Base-by-base conservation (phyloP, 1,140 invertebrate genomes). In the Tetragnatha versicolor region DNA sequence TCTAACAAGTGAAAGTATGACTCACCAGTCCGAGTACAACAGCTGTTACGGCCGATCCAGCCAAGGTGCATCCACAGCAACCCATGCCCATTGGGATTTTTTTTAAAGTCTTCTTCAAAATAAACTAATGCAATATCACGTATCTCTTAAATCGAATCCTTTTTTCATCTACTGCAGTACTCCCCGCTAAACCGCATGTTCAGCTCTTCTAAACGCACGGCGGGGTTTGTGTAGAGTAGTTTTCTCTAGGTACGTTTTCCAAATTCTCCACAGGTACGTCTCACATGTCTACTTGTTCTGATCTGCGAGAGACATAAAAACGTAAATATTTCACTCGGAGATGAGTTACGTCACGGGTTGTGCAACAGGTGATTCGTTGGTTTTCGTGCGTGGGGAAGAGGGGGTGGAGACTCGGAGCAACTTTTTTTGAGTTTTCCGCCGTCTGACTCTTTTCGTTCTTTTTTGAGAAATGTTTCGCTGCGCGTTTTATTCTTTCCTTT, bases 1-100 rank as follows among this genome's bases (percentile, higher is more conserved):
- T 20, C 17, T 14, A 61, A 61, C 3, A 61, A 61, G 33, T 1
- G 22, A 63, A 63, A 29, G 25, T n/a, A 39, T 31, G 25, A 77
- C 75, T 77, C 51, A 77, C 75, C 60, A 77, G 47, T 20, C 75
- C 75, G 10, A 77, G 35, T n/a, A 77, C 75, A 14, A 77, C 75
- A 77, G 75, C 75, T 55, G 60, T 77, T 6, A 77, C 37, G 6
- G 75, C 61, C 7, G 75, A 25, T 3, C 45, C 37, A 55, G 75
- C 63, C 20, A 77, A 22, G 10, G 61, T 39, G 22, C 75, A 77
- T 4, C 75, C 75, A 33, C 75, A 65, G 25, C 60, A 77, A 55
- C 75, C 75, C 75, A 77, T 77, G 20, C 6, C 31, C 14, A 33
- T 51, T 33, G 6, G 17, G 33, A 69, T 37, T 25, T 12, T 61